Conservation (phyloP, 2,888 invertebrate genomes). For the Laothoe populi region DNA sequence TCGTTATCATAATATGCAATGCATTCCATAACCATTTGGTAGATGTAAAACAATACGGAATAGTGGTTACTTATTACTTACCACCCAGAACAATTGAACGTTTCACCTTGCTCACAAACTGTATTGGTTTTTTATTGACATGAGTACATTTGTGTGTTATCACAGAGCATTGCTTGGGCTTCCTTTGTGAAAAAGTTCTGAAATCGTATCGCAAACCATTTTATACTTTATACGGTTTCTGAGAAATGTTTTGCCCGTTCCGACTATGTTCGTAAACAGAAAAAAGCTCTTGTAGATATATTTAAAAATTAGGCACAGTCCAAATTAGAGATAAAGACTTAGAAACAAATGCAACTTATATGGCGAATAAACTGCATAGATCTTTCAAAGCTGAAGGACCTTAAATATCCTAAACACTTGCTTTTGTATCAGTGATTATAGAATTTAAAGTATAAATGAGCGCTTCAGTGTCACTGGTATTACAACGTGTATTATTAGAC, state of each 20-base stretch:
- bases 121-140: constrained; percentile 3
- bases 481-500: not conserved
- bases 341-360: too few species aligned
- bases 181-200: constrained; percentile 42
- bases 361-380: too few species aligned
- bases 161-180: constrained; percentile 37
- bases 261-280: too few species aligned
- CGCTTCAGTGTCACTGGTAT: not conserved
- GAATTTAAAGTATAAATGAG: too few species aligned
- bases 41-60: not conserved
- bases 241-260: not conserved
- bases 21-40: not conserved
- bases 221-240: not conserved
- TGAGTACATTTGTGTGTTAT: not conserved
- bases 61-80: not conserved
- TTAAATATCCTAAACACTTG: too few species aligned
- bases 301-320: too few species aligned
- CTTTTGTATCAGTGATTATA: too few species aligned
- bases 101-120: not conserved
- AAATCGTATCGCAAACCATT: constrained; percentile 1
- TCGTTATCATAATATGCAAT: too few species aligned
- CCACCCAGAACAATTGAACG: constrained; percentile 4
- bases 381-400: too few species aligned
- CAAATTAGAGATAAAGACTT: too few species aligned
- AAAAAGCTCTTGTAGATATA: too few species aligned